Base-by-base conservation (phyloP, 2,888 invertebrate genomes). In the Lucinisca nassula region DNA sequence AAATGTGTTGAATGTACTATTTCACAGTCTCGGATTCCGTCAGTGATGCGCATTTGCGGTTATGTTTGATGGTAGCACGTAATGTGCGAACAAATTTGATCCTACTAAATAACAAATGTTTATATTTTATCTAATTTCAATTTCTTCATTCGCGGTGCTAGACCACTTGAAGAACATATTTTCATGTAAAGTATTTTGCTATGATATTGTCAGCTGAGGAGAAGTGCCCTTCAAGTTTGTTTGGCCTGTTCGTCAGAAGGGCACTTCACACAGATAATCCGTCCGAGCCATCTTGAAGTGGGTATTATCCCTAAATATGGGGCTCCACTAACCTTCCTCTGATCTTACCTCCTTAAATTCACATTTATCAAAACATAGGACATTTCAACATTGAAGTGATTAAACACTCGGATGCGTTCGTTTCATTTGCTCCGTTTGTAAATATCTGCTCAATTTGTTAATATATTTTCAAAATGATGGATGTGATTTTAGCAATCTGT, bases 351-450 rank as follows among this genome's bases (percentile, higher is more conserved):
- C 79, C 84, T 90, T 82, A 88, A 85, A 85, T 67, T 75, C 74
- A 81, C 84, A 85, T 90, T 77, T 72, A 84, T 90, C 90, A 90
- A 79, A 45, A 32, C 37, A 37, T 67, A 35, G 72, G 90, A 90
- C 90, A 74, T 45, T 45, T 45, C 70, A 79, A 79, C 67, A 85
- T 79, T 79, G 84, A 70, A 76, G 87, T 51, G 88, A 58, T 90
- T 82, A 79, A 77, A 84, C 80, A 73, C 81, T 79, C 82, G 80
- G 79, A 78, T 76, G 79, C 82, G 82, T 82, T 82, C 84, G 84
- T 84, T 88, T 88, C 35, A 82, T 84, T 79, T 78, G 61, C 67
- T 24, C 67, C 8, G 35, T 24, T 58, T 24, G 58, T 27, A n/a
- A 58, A 58, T 24, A 58, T 58, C 24, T 58, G 58, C 58, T 58